phyloP scores from a whole-genome alignment of 2,113 vertebrate genomes.

The Mugil cephalus region DNA sequence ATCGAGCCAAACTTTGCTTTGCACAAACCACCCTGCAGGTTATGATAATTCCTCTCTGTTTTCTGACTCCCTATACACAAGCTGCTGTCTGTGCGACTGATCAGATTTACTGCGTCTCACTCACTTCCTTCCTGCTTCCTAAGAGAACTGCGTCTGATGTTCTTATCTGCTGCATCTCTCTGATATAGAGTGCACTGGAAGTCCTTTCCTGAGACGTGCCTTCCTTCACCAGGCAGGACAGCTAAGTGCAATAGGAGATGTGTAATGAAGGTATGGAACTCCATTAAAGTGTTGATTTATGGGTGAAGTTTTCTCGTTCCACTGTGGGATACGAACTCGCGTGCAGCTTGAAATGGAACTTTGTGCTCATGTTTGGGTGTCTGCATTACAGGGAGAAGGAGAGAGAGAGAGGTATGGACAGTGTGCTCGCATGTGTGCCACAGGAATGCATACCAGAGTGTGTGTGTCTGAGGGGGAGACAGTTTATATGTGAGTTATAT shows the following conservation, averaged over 20 bases:
- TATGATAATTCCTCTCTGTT: conserved; percentile 50
- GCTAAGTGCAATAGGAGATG: conserved; percentile 33
- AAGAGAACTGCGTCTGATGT: conserved; percentile 29
- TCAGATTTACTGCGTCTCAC: conserved; percentile 45
- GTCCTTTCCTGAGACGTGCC: conserved; percentile 30
- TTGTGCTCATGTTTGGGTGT: conserved; percentile 35
- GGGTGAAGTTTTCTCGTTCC: conserved; percentile 34
- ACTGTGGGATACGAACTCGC: conserved; percentile 14
- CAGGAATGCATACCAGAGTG: conserved; percentile 62
- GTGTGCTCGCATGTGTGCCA: conserved; percentile 51
- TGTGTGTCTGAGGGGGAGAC: conserved; percentile 46
- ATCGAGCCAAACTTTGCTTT: conserved; percentile 47
- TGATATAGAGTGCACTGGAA: conserved; percentile 26
- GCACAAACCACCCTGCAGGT: conserved; percentile 57
- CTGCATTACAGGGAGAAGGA: conserved; percentile 10
- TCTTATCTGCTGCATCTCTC: conserved; percentile 41
- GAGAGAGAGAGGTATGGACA: conserved; percentile 39
- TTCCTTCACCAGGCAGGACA: conserved; percentile 36
- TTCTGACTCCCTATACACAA: conserved; percentile 45
- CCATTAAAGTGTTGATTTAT: conserved; percentile 65
- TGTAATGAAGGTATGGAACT: conserved; percentile 49
- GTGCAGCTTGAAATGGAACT: conserved; percentile 59
- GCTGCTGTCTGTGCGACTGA: conserved; percentile 50
- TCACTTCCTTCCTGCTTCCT: conserved; percentile 60
- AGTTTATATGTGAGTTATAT: conserved; percentile 66